Evolutionary conservation across 2,113 vertebrate genomes (phyloP).

Genomic region (Delphinus delphis): DNA sequence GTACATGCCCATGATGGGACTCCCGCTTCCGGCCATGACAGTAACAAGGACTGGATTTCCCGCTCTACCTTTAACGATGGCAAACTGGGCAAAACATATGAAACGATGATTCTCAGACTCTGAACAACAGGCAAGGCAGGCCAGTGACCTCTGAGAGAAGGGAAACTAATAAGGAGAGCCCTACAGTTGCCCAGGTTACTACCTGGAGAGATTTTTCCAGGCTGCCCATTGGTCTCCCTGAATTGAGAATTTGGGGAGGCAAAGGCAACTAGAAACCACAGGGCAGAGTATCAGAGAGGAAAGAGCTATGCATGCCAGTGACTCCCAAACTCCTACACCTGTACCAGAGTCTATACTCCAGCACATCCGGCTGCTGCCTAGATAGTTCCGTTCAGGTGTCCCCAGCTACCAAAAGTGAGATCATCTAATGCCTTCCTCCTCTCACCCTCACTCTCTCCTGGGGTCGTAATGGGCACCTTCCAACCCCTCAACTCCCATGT

Average conservation of each 20-base stretch:
- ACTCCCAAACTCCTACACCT: background rate
- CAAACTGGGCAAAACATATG: background rate
- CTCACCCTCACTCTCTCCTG: background rate
- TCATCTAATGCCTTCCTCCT: background rate
- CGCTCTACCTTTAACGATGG: background rate
- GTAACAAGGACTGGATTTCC: background rate
- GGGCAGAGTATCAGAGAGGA: background rate
- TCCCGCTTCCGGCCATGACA: background rate
- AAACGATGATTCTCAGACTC: background rate
- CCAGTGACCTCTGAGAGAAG: background rate
- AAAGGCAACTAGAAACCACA: background rate
- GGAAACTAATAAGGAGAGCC: too few species aligned
- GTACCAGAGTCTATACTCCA: background rate
- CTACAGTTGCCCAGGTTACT: background rate
- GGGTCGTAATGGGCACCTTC: background rate
- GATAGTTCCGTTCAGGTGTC: background rate
- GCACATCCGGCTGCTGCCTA: background rate
- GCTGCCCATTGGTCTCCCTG: background rate
- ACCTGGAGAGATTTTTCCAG: background rate
- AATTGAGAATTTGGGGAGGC: background rate
- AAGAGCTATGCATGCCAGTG: fast-evolving
- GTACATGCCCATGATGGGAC: background rate
- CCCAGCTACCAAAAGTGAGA: background rate
- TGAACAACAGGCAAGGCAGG: background rate
- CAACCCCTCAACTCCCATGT: too few species aligned